Evolutionary conservation across 1,140 invertebrate species (phyloP).

Genomic region (Maniola jurtina): DNA sequence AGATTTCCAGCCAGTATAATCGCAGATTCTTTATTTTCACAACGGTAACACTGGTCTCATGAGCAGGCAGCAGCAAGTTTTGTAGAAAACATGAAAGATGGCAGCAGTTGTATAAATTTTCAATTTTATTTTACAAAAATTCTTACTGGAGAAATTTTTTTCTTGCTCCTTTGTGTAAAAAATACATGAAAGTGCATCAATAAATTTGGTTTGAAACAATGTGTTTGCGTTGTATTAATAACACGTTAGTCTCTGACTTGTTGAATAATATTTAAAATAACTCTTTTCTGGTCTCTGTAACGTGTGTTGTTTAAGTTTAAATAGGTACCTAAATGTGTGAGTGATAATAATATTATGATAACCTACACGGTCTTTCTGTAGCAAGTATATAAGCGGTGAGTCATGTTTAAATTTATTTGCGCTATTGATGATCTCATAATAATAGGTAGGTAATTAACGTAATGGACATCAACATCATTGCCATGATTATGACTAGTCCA

Average conservation of each 20-base stretch:
- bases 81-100: slow-evolving; percentile 47
- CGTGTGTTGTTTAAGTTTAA: slow-evolving; percentile 46
- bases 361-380: slow-evolving; percentile 73
- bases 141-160: slow-evolving; percentile 37
- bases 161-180: slow-evolving; percentile 35
- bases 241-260: slow-evolving; percentile 28
- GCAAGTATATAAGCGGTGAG: slow-evolving; percentile 67
- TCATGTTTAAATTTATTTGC: slow-evolving; percentile 78
- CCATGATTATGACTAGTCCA: slow-evolving; percentile 30
- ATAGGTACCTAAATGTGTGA: too few species aligned
- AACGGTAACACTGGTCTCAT: too few species aligned
- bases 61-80: too few species aligned
- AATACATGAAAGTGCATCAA: slow-evolving; percentile 26
- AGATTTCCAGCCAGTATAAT: too few species aligned
- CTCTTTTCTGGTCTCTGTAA: slow-evolving; percentile 51
- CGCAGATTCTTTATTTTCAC: too few species aligned
- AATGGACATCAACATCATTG: slow-evolving; percentile 45
- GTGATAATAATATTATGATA: slow-evolving; percentile 77
- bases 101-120: slow-evolving; percentile 55
- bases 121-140: slow-evolving; percentile 48
- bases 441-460: slow-evolving; percentile 31
- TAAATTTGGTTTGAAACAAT: slow-evolving; percentile 29
- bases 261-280: slow-evolving; percentile 45
- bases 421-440: slow-evolving; percentile 76
- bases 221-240: slow-evolving; percentile 25